Evolutionary conservation across 2,888 invertebrate genomes (phyloP), one percentile per base, ranked within the genome.

Genomic region (Cactoblastis cactorum): DNA sequence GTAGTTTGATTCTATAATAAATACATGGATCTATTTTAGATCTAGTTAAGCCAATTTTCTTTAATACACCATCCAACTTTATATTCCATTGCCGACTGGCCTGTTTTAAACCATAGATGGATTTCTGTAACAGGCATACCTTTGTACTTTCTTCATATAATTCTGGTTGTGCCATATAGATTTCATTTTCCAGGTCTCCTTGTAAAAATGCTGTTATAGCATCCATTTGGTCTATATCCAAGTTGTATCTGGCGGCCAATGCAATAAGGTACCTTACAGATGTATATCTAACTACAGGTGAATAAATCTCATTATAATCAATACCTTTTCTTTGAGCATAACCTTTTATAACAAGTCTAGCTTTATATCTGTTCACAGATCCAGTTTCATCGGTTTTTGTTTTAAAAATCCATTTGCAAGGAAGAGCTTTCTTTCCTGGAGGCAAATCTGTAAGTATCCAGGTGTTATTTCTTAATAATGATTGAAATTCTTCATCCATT

Each of bases 361-460:
- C 57, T 14, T 43, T 49, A 45, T 58, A 59, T 28, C 54, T 50
- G 8, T 52, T 38, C 34, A 63, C 37, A 18, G 50, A 12, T n/a
- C 62, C 65, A 38, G 54, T 47, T 17, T 51, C 45, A 51, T 61
- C 38, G n/a, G 45, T 53, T 48, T 65, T 67, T 0, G 39, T 56
- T 39, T 63, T 65, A 46, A 55, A 65, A 2, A 65, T 55, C 61
- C 65, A 69, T 53, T 62, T 66, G 35, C 55, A 54, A 18, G 56
- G 54, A 12, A 67, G 55, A 0, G 52, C 18, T 32, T 54, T 53
- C 43, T 52, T 54, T 22, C 45, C 41, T 4, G 19, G 1, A 1
- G 45, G 50, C 28, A 37, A 18, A 6, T 9, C 9, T 17, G 24
- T 37, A 4, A 50, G 1, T n/a, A 9, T 22, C 37, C 50, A 50